Evolutionary conservation across 2,888 invertebrate genomes (phyloP).

Genomic region (Epistrophella euchroma): DNA sequence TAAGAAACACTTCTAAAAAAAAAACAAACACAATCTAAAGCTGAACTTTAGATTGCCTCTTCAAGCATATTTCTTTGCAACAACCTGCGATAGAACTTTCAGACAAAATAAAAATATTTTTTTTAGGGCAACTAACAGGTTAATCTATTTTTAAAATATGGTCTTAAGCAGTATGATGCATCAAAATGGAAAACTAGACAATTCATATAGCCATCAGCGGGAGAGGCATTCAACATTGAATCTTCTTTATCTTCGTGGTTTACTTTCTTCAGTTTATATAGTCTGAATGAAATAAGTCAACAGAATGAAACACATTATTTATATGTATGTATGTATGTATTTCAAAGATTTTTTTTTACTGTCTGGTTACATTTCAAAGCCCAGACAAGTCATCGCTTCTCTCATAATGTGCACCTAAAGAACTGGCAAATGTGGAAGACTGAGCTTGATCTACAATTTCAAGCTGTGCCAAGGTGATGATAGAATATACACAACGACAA

Average conservation of each 20-base stretch:
- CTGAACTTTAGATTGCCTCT: conserved; percentile 11
- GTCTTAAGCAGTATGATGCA: conserved; percentile 22
- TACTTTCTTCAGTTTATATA: conserved; percentile 53
- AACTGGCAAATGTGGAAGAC: conserved; percentile 52
- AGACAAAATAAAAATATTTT: conserved; percentile 3
- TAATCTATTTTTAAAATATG: conserved; percentile 65
- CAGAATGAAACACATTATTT: conserved; percentile 48
- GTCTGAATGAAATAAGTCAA: conserved; percentile 57
- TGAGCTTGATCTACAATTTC: conserved; percentile 65
- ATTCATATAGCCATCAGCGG: conserved; percentile 22
- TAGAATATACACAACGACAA: conserved; percentile 2
- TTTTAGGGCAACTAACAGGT: conserved; percentile 69
- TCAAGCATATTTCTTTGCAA: not conserved
- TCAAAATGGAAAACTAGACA: conserved; percentile 57
- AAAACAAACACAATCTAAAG: conserved; percentile 19
- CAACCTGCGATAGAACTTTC: not conserved
- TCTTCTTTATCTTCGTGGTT: conserved; percentile 44
- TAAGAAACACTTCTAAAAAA: not conserved
- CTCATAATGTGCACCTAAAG: conserved; percentile 6
- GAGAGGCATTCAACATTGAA: conserved; percentile 12
- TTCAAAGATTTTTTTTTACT: conserved; percentile 18
- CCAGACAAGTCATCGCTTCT: conserved; percentile 18
- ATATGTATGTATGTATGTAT: conserved; percentile 2
- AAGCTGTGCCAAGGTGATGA: conserved; percentile 16
- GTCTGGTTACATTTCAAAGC: conserved; percentile 12